Evolutionary conservation across 2,797 vertebrate species (phyloP).

Genomic region (Centropyge bicolor): DNA sequence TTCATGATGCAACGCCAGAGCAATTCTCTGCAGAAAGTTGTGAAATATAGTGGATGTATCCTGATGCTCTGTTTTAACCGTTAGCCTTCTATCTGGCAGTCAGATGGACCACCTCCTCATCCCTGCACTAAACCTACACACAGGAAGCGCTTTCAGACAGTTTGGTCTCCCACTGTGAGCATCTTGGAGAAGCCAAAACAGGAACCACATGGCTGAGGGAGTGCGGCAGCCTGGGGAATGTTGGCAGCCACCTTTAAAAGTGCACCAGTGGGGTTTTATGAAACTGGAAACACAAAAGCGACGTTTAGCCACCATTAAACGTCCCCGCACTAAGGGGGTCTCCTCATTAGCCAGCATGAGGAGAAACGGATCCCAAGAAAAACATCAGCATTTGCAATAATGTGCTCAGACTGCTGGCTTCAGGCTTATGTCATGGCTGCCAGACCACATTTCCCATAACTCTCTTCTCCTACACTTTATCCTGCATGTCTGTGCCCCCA

Average conservation of each 20-base stretch:
- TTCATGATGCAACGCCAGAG: conserved; percentile 48
- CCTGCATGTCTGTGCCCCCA: conserved; percentile 58
- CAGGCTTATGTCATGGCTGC: conserved; percentile 66
- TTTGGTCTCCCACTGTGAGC: conserved; percentile 54
- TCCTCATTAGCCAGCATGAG: conserved; percentile 72
- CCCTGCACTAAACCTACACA: conserved; percentile 49
- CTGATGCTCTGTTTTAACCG: conserved; percentile 33
- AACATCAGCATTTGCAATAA: conserved; percentile 71
- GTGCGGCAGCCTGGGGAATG: conserved; percentile 66
- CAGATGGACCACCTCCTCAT: conserved; percentile 44
- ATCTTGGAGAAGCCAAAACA: conserved; percentile 70
- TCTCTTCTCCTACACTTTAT: conserved; percentile 55
- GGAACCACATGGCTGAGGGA: conserved; percentile 75
- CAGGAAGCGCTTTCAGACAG: conserved; percentile 67
- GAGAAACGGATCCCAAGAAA: conserved; percentile 62
- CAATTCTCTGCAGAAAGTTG: conserved; percentile 45
- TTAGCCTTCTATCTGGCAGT: conserved; percentile 46
- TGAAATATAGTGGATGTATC: conserved; percentile 22
- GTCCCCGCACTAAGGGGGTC: conserved; percentile 61
- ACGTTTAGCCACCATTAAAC: conserved; percentile 66
- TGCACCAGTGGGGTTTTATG: conserved; percentile 71
- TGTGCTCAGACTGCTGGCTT: conserved; percentile 71
- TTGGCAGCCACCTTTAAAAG: conserved; percentile 69
- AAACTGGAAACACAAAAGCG: conserved; percentile 73
- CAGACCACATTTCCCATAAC: conserved; percentile 75